Evolutionary conservation across 2,797 vertebrate species (phyloP).

Genomic region (Leptodactylus fallax): DNA sequence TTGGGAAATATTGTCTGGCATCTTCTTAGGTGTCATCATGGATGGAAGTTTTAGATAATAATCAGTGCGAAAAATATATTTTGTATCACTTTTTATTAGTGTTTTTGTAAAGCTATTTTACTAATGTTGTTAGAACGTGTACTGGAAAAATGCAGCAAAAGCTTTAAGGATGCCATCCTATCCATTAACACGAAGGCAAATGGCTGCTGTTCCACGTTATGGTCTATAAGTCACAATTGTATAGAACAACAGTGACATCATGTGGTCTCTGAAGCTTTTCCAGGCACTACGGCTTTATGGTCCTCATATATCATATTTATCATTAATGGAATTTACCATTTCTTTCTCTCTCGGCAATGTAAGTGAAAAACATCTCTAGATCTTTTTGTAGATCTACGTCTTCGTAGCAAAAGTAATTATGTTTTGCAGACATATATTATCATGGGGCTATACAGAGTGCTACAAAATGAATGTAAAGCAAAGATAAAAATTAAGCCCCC

Average conservation of each 20-base stretch:
- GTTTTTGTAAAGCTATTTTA: not conserved
- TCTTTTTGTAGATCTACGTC: not conserved
- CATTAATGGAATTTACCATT: not conserved
- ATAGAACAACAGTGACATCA: constrained; percentile 63
- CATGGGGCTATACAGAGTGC: no score
- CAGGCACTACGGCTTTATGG: constrained; percentile 45
- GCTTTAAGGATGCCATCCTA: not conserved
- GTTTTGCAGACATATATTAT: not conserved
- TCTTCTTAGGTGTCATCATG: not conserved
- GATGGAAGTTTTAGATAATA: no score
- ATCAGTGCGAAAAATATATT: not conserved
- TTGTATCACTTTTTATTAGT: not conserved
- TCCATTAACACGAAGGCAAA: not conserved
- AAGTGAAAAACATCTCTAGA: not conserved
- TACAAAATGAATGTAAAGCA: not conserved
- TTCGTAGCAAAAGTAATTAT: not conserved
- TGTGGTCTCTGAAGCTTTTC: constrained; percentile 54
- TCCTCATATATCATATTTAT: constrained; percentile 19
- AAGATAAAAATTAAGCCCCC: not conserved
- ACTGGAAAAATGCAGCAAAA: not conserved
- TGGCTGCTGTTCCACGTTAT: not conserved
- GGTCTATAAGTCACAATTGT: constrained; percentile 29
- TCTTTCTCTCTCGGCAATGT: not conserved
- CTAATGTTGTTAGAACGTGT: no score
- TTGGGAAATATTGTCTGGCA: not conserved